Evolutionary conservation across 2,113 vertebrate genomes (phyloP).

Genomic region (Sceloporus undulatus): DNA sequence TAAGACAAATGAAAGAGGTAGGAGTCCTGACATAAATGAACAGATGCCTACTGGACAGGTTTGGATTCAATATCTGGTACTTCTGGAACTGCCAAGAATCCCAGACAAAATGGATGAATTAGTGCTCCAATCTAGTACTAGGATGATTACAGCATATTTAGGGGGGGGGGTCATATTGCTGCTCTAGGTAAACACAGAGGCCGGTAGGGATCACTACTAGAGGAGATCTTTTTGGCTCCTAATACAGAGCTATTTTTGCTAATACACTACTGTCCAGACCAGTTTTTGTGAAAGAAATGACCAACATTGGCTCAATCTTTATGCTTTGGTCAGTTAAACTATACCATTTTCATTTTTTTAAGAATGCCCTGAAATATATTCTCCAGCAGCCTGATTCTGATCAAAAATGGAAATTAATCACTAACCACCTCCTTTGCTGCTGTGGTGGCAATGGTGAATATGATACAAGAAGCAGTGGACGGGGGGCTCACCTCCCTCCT

Average conservation of each 20-base stretch:
- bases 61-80: background rate
- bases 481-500: no score
- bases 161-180: background rate
- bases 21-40: background rate
- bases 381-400: background rate
- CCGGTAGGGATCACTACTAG: background rate
- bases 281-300: background rate
- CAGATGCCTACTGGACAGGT: background rate
- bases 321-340: slow-evolving; percentile 3
- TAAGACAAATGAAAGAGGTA: background rate
- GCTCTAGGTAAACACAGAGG: background rate
- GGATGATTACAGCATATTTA: background rate
- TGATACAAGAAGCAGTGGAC: no score
- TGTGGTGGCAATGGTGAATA: no score
- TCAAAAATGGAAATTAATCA: no score
- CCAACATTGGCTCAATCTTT: background rate
- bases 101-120: background rate
- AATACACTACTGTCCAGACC: background rate
- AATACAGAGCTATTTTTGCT: background rate
- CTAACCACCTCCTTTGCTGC: no score
- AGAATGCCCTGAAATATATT: no score
- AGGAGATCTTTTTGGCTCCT: background rate
- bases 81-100: background rate
- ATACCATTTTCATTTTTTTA: background rate
- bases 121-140: background rate